Evolutionary conservation across 2,113 vertebrate genomes (phyloP).

Genomic region (Edolisoma coerulescens): DNA sequence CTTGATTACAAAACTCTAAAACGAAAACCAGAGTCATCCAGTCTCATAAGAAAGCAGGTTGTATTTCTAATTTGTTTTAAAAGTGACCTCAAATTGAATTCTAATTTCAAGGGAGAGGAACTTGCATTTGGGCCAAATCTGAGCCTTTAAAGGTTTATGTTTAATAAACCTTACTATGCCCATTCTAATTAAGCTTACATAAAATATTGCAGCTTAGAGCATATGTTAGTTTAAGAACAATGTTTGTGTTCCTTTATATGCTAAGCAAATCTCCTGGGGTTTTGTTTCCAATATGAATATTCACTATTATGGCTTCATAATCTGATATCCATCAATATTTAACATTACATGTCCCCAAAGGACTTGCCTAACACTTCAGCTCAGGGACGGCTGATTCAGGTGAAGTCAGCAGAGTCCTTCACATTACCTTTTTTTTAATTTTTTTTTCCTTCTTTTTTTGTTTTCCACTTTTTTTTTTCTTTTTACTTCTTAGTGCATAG

Average conservation of each 20-base stretch:
- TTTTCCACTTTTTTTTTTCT: rapidly evolving
- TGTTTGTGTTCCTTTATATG: background rate
- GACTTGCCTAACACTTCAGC: background rate
- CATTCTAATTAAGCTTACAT: background rate
- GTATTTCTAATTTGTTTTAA: background rate
- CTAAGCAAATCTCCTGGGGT: background rate
- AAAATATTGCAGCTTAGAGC: background rate
- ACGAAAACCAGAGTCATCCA: background rate
- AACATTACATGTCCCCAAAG: background rate
- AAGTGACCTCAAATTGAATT: background rate
- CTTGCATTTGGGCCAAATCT: background rate
- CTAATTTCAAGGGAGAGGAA: background rate
- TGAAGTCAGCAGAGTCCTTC: background rate
- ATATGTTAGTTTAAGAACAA: background rate
- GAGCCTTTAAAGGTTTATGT: background rate
- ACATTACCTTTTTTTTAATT: background rate
- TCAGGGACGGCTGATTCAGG: background rate
- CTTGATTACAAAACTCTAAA: background rate
- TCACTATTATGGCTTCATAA: background rate
- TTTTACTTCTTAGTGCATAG: background rate
- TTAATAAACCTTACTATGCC: background rate
- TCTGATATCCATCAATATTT: background rate
- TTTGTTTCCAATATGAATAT: background rate
- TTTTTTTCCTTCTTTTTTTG: background rate
- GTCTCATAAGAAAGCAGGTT: background rate